Evolutionary conservation across 2,797 vertebrate genomes (phyloP).

Genomic region (Selene dorsalis): DNA sequence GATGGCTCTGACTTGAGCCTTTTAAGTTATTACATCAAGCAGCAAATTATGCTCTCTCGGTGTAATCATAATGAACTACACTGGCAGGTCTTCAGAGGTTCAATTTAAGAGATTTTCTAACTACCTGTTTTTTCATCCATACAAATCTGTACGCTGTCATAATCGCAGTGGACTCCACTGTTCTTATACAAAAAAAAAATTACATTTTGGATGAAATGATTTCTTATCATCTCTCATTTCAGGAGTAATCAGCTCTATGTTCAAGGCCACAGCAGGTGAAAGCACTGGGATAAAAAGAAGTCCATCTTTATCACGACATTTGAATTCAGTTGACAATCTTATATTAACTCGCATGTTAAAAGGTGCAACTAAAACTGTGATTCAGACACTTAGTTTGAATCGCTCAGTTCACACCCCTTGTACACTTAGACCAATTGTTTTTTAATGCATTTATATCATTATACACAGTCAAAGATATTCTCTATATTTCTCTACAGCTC

Average conservation of each 20-base stretch:
- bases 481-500: background rate
- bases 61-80: slow-evolving; percentile 33
- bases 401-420: too few relatives aligned
- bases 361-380: background rate
- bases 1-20: slow-evolving; percentile 17
- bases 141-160: background rate
- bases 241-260: background rate
- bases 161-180: background rate
- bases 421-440: background rate
- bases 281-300: background rate
- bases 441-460: background rate
- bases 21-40: slow-evolving; percentile 48
- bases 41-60: slow-evolving; percentile 36
- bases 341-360: background rate
- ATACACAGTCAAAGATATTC: background rate
- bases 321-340: background rate
- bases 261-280: background rate
- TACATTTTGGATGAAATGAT: background rate
- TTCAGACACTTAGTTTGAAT: background rate
- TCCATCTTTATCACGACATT: background rate
- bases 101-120: slow-evolving; percentile 18
- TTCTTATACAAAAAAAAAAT: background rate
- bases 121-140: background rate
- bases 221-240: background rate
- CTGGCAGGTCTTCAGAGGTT: slow-evolving; percentile 22